Conservation (phyloP, 2,113 vertebrate genomes). For the Heterochromis multidens region DNA sequence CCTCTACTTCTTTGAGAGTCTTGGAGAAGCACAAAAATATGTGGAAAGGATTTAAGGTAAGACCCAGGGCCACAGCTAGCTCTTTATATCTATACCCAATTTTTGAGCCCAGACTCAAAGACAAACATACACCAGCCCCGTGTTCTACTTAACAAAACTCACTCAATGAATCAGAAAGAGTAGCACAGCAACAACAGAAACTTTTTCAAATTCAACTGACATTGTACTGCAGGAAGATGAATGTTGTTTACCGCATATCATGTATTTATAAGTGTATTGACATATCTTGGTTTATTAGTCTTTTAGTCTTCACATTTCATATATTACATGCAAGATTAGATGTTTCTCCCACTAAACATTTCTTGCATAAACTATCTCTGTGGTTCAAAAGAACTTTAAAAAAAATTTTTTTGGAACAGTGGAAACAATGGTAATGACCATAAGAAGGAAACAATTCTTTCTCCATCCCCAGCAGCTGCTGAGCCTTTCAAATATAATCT, state of each 20-base stretch:
- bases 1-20: conserved; percentile 51
- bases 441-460: background rate
- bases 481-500: background rate
- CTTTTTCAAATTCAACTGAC: conserved; percentile 10
- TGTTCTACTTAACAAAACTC: conserved; percentile 40
- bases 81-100: conserved; percentile 48
- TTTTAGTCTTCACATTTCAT: background rate
- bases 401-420: background rate
- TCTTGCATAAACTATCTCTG: background rate
- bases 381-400: background rate
- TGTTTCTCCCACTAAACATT: background rate
- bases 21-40: conserved; percentile 58
- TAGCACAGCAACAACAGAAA: conserved; percentile 4
- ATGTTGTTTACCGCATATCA: background rate
- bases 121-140: conserved; percentile 10
- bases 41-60: conserved; percentile 73
- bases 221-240: background rate
- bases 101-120: conserved; percentile 48
- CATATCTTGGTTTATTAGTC: background rate
- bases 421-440: background rate
- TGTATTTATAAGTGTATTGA: background rate
- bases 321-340: background rate
- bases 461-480: too few relatives aligned
- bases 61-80: conserved; percentile 46
- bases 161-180: conserved; percentile 13